Evolutionary conservation across 2,113 vertebrate species (phyloP).

Genomic region (Sceloporus undulatus): DNA sequence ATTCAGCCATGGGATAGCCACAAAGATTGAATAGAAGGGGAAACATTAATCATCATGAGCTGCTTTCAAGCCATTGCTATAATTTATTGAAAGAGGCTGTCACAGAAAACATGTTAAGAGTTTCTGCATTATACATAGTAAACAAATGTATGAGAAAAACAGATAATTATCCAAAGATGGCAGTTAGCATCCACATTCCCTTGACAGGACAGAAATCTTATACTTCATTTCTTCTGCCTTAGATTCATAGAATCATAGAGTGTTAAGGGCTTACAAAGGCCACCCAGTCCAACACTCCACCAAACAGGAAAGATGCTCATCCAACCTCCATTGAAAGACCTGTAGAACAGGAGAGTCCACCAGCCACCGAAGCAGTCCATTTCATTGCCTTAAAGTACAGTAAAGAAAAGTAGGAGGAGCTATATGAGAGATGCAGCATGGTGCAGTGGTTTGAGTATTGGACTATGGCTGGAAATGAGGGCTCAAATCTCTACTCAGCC

Average conservation of each 20-base stretch:
- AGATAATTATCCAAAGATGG: not conserved
- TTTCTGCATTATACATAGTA: not conserved
- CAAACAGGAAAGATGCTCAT: too few species aligned
- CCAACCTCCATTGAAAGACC: too few species aligned
- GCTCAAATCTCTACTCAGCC: too few species aligned
- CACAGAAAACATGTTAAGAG: not conserved
- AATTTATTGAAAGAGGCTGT: slow-evolving; percentile 22
- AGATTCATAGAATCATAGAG: slow-evolving; percentile 7
- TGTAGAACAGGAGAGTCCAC: too few species aligned
- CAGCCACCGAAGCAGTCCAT: too few species aligned
- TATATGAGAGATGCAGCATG: too few species aligned
- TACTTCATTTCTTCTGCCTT: slow-evolving; percentile 31
- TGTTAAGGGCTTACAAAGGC: not conserved
- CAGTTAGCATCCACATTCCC: slow-evolving; percentile 7
- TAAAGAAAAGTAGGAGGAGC: too few species aligned
- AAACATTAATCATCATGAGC: slow-evolving; percentile 14
- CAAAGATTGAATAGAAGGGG: slow-evolving; percentile 26
- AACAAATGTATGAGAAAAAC: slow-evolving; percentile 14
- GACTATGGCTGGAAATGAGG: too few species aligned
- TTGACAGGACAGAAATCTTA: slow-evolving; percentile 4
- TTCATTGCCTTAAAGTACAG: too few species aligned
- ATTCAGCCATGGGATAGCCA: slow-evolving; percentile 1
- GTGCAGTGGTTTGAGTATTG: too few species aligned
- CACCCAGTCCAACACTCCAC: too few species aligned
- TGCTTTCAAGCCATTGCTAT: slow-evolving; percentile 6